Base-by-base conservation (phyloP, 2,888 invertebrate species). In the Drepanosiphum platanoidis region DNA sequence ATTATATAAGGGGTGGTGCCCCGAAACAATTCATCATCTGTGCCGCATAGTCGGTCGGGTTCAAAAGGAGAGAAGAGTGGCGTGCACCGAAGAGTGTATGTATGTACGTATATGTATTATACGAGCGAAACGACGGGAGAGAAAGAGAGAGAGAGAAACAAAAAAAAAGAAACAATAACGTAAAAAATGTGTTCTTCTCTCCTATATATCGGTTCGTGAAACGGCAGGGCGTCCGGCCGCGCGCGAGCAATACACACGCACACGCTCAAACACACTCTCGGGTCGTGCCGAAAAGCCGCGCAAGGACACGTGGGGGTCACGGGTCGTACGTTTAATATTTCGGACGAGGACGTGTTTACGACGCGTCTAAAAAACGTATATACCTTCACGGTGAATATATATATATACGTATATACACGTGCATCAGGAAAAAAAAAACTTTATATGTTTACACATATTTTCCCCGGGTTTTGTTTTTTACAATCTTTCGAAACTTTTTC, bases 281-380 rank as follows among this genome's bases (percentile, higher is more conserved):
- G 66, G 75, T 83, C 83, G 83, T 77, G 84, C 84, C 84, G 84
- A 84, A 84, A 84, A 84, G 77, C 84, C 84, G 77, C 58, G 74
- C 75, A 75, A 83, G 83, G 83, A 83, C 83, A 83, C 72, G 39
- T 30, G 77, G 77, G 77, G 84, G 84, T 84, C 84, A 84, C 22
- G 77, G 77, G 77, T 75, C 84, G 52, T 68, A 61, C 75, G 84
- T 77, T 77, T 70, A 75, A 75, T 77, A 77, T 84, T 84, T 84
- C 68, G 84, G 84, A 84, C 83, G 83, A 83, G 75, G 83, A 83
- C 84, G 84, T 84, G 84, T 84, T 84, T 84, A 84, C 84, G 84
- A 84, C 77, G 75, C 84, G 84, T 74, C 74, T 75, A 72, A 77
- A 84, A 84, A 84, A 66, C 66, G 34, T 42, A 64, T 42, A 30